phyloP scores from a whole-genome alignment of 2,113 vertebrate genomes.

The Ranitomeya variabilis region DNA sequence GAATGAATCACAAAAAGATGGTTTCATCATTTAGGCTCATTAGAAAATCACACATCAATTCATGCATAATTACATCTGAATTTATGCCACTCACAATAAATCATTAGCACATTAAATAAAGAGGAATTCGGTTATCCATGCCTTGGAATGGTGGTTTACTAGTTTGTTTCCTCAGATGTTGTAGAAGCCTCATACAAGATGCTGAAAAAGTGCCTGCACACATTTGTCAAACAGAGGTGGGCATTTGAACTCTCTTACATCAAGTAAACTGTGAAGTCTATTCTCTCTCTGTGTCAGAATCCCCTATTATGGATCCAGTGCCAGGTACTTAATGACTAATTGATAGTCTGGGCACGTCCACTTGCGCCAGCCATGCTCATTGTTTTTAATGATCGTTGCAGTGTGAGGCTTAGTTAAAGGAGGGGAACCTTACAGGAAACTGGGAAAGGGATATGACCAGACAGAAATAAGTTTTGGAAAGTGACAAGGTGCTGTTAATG shows the following conservation, averaged over 20 bases:
- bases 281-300: conserved; percentile 64
- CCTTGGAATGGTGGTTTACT: conserved; percentile 69
- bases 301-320: conserved; percentile 64
- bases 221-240: conserved; percentile 58
- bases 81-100: conserved; percentile 76
- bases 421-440: conserved; percentile 57
- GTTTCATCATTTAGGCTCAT: conserved; percentile 82
- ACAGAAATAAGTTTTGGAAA: conserved; percentile 50
- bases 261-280: conserved; percentile 64
- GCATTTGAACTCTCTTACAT: conserved; percentile 58
- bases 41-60: conserved; percentile 84
- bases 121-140: conserved; percentile 70
- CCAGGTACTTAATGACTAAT: conserved; percentile 69
- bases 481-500: conserved; percentile 43
- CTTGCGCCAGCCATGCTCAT: conserved; percentile 70
- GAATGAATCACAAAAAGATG: conserved; percentile 78
- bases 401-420: conserved; percentile 68
- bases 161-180: conserved; percentile 60
- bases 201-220: conserved; percentile 34
- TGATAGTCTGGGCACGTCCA: conserved; percentile 67
- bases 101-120: conserved; percentile 77
- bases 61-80: conserved; percentile 79
- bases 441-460: conserved; percentile 59
- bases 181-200: conserved; percentile 7
- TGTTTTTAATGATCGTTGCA: conserved; percentile 73